Conservation (phyloP, 1,140 invertebrate genomes). For the Acromyrmex heyeri region DNA sequence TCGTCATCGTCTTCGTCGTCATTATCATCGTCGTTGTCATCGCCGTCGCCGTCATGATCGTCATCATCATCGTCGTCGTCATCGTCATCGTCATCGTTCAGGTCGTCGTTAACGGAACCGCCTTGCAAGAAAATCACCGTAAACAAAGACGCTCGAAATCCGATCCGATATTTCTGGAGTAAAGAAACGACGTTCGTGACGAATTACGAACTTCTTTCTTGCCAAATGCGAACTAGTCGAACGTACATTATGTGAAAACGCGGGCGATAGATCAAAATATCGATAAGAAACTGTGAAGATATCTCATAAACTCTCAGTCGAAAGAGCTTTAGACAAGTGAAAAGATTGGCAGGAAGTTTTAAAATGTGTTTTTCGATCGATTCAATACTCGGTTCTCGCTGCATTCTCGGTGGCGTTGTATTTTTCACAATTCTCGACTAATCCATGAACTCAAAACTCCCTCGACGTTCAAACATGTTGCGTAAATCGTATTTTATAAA, state of each 20-base stretch:
- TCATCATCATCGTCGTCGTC: too few species aligned
- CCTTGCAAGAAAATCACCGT: slow-evolving; percentile 68
- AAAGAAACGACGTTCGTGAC: neutral
- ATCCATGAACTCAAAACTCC: neutral
- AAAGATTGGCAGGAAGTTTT: slow-evolving; percentile 11
- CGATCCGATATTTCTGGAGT: slow-evolving; percentile 43
- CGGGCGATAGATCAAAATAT: slow-evolving; percentile 13
- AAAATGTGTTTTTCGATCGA: slow-evolving; percentile 12
- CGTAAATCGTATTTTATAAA: slow-evolving; percentile 13
- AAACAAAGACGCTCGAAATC: slow-evolving; percentile 59
- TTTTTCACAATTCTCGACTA: neutral
- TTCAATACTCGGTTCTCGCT: neutral
- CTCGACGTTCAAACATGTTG: neutral
- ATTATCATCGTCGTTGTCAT: too few species aligned
- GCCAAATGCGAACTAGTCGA: neutral
- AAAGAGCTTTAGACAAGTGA: neutral
- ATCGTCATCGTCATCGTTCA: neutral
- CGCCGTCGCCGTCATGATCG: too few species aligned
- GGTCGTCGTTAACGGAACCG: slow-evolving; percentile 44
- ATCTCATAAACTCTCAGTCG: slow-evolving; percentile 32
- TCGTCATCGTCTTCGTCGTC: slow-evolving; percentile 31
- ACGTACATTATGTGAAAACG: neutral
- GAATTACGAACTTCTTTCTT: slow-evolving; percentile 33
- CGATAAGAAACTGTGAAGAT: slow-evolving; percentile 22
- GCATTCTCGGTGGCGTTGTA: neutral